Conservation (phyloP, 2,113 vertebrate species). For the Falco punctatus region DNA sequence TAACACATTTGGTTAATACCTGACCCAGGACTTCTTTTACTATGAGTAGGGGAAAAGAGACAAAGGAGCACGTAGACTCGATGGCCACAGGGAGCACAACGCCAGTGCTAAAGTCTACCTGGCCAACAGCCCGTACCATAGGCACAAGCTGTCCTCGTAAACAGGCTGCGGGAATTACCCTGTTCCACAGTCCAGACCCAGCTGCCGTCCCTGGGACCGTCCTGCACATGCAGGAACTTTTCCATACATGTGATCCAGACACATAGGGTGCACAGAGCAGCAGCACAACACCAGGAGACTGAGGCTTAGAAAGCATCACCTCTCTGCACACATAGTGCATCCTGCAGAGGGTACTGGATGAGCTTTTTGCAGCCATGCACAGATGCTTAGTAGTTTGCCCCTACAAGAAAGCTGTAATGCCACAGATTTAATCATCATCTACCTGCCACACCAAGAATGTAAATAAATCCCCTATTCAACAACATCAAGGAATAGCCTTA, state of each 20-base stretch:
- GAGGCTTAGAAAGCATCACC: background rate
- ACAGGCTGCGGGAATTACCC: background rate
- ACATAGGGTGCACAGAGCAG: too few species aligned
- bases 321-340: background rate
- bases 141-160: background rate
- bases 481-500: background rate
- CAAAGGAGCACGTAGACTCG: background rate
- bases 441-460: background rate
- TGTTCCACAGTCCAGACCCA: background rate
- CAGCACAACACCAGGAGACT: rapidly evolving
- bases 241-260: rapidly evolving
- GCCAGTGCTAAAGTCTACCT: background rate
- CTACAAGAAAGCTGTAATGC: background rate
- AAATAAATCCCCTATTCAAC: background rate
- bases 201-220: background rate
- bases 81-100: background rate
- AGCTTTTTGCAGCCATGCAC: background rate
- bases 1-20: background rate
- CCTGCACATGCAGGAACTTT: background rate
- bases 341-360: background rate
- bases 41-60: background rate
- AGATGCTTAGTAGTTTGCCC: background rate
- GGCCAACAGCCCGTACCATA: background rate
- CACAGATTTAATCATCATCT: background rate
- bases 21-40: background rate